phyloP scores from a whole-genome alignment of 1,140 invertebrate species.

The Temnothorax curvispinosus region DNA sequence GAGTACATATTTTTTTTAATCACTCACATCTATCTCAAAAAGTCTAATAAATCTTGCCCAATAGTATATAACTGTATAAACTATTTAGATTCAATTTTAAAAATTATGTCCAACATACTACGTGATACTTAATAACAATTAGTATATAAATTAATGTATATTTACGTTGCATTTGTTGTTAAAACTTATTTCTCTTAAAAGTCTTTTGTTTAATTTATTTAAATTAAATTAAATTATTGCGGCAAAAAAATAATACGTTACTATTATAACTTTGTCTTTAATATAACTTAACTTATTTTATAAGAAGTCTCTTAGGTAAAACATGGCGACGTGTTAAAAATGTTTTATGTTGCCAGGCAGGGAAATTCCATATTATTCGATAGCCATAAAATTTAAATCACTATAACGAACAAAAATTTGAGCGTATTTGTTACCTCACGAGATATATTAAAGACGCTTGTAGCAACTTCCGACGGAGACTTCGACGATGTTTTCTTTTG shows the following conservation, averaged over 20 bases:
- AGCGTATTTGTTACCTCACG: background rate
- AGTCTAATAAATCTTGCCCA: background rate
- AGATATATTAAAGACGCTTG: background rate
- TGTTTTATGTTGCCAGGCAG: background rate
- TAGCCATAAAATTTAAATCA: too few relatives aligned
- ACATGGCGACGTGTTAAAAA: background rate
- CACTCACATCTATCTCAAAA: constrained; percentile 51
- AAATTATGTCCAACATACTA: background rate
- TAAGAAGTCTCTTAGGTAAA: too few relatives aligned
- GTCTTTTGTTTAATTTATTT: background rate
- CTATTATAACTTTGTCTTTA: background rate
- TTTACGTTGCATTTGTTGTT: background rate
- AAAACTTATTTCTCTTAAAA: background rate
- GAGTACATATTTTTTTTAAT: constrained; percentile 74
- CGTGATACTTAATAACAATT: background rate
- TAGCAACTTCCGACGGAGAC: constrained; percentile 24
- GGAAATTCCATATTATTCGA: background rate
- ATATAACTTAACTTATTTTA: background rate
- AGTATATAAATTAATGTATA: background rate
- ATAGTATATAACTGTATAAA: background rate
- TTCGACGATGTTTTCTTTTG: constrained; percentile 51
- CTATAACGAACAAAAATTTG: background rate
- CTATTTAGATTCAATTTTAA: background rate
- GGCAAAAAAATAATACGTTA: background rate
- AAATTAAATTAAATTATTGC: background rate